Evolutionary conservation across 2,888 invertebrate genomes (phyloP), one percentile per base, ranked within the genome.

Genomic region (Drosophila suboccidentalis): DNA sequence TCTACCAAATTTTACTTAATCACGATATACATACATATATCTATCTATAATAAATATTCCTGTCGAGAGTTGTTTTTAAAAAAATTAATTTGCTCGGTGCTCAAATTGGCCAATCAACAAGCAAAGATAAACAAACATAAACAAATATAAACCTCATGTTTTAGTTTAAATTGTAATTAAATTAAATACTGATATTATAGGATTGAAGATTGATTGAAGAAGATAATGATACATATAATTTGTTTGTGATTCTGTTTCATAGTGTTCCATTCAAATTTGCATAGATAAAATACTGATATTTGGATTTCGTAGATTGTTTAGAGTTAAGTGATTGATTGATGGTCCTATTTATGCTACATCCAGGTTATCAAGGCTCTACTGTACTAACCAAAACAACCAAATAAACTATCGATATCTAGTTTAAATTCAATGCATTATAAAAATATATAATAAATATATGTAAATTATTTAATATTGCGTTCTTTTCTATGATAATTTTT

Each of bases 81-180:
- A 65, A 1, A 26, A 26, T 65, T 62, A 68, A 41, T 59, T 66
- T 63, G 71, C 61, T 74, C 70, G 74, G 67, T 78, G 78, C 78
- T 75, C 80, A 72, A 80, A 67, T 67, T 71, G 66, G 79, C 75
- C 79, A 71, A 75, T 65, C 61, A 60, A 72, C 51, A 71, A 71
- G 50, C 69, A 61, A 39, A 47, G 41, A 59, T 29, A 39, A 60
- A 32, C 44, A 63, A n/a, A 46, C 19, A 26, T 41, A 63, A 10
- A 46, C 34, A 36, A 60, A 47, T 60, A 34, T 32, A 49, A 75
- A 87, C 82, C 86, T 85, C 82, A 84, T 80, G 61, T 78, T 72
- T 87, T 85, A 87, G 86, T 86, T 84, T 72, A 87, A 85, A 80
- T 82, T 87, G 62, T 85, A 76, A 82, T 70, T 69, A 62, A 62